These are phyloP conservation scores for Orchesellides sinensis DNA, from an alignment of 2,888 invertebrate species.

Conservation along the genomic window DNA sequence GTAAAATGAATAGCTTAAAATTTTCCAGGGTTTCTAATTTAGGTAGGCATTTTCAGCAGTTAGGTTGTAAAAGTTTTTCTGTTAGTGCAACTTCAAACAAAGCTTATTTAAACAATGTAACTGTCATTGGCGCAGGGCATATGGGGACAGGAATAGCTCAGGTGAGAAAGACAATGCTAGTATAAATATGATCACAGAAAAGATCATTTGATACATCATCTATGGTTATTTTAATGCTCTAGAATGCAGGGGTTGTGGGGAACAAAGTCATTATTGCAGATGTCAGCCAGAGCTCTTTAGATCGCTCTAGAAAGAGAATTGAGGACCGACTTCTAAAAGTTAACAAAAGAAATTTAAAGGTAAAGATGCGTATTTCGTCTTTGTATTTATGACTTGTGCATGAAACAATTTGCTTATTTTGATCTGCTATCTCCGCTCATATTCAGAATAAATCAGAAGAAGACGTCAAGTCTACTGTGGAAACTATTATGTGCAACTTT, in stretches of 20 bases:
- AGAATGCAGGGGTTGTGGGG: conserved; percentile 80
- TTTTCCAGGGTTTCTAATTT: no score
- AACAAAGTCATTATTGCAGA: conserved; percentile 79
- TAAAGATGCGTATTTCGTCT: no score
- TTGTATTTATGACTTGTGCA: not conserved
- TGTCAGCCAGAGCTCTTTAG: conserved; percentile 77
- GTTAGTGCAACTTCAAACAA: conserved; percentile 14
- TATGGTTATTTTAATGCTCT: not conserved
- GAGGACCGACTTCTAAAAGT: conserved; percentile 78
- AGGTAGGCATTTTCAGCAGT: not conserved
- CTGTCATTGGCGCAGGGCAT: conserved; percentile 66
- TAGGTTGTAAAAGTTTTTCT: conserved; percentile 28
- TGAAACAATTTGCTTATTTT: not conserved
- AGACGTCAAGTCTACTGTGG: conserved; percentile 76
- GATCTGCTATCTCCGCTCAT: not conserved
- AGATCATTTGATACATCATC: not conserved
- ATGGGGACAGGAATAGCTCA: conserved; percentile 68
- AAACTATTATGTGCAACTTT: conserved; percentile 77
- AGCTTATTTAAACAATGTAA: conserved; percentile 41
- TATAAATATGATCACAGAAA: not conserved
- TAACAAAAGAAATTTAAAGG: conserved; percentile 77
- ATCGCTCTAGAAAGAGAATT: conserved; percentile 78
- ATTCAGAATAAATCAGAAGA: conserved; percentile 73
- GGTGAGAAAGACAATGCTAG: conserved; percentile 27
- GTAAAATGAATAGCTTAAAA: no score